These are phyloP conservation scores for Heliconius cydno DNA, from an alignment of 2,888 invertebrate genomes.

Conservation along the genomic window DNA sequence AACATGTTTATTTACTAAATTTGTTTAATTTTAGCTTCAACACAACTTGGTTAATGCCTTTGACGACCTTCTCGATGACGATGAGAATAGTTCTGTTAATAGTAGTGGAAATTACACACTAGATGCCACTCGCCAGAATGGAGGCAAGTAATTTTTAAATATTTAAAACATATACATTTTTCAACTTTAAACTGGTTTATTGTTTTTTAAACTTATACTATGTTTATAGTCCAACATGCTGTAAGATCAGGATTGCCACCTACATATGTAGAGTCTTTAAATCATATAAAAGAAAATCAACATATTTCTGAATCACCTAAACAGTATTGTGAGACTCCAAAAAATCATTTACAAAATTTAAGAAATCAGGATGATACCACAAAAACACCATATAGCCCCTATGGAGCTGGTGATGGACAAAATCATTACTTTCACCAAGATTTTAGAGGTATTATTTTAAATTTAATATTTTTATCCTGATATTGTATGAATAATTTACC, in stretches of 20 bases:
- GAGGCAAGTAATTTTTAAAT: constrained; percentile 46
- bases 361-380: constrained; percentile 65
- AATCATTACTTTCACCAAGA: constrained; percentile 73
- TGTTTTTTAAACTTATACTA: neutral
- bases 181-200: neutral
- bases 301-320: constrained; percentile 69
- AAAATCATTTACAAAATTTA: constrained; percentile 61
- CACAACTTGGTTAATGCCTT: constrained; percentile 86
- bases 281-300: constrained; percentile 69
- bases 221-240: constrained; percentile 57
- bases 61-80: constrained; percentile 87
- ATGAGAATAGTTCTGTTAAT: constrained; percentile 85
- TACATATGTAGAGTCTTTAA: constrained; percentile 74
- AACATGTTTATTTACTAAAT: constrained; percentile 30
- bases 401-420: constrained; percentile 77
- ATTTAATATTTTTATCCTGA: neutral
- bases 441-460: constrained; percentile 61
- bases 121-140: constrained; percentile 68
- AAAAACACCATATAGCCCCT: constrained; percentile 67
- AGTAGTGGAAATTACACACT: constrained; percentile 79
- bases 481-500: neutral
- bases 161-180: neutral
- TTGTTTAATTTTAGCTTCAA: constrained; percentile 77
- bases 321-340: constrained; percentile 70
- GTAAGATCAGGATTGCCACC: constrained; percentile 67